A percentile compares a stretch with the other conserved stretches of the same genome.
Conservation (phyloP, 1,140 invertebrate species). For the Bombus turneri region DNA sequence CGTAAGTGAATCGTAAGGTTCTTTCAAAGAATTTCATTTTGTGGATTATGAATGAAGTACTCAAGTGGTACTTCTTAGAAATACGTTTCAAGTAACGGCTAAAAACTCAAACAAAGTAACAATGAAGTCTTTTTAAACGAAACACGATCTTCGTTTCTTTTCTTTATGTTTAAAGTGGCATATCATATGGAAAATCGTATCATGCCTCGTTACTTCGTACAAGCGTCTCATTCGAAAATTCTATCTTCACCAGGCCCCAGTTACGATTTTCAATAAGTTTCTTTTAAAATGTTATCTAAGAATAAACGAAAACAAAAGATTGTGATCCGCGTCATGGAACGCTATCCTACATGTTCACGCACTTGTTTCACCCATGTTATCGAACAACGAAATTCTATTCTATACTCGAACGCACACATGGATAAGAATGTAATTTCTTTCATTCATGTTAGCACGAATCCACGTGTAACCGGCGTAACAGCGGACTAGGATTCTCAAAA, state of each 20-base stretch:
- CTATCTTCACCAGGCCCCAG: too few relatives aligned
- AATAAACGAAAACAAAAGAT: not conserved
- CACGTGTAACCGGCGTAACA: not conserved
- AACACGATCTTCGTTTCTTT: not conserved
- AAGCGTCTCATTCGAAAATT: too few relatives aligned
- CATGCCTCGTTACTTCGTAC: too few relatives aligned
- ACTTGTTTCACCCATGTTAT: constrained; percentile 26
- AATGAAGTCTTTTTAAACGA: not conserved
- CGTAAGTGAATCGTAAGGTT: not conserved
- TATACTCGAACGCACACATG: not conserved
- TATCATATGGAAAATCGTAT: not conserved
- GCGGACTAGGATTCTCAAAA: not conserved
- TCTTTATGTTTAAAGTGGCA: not conserved
- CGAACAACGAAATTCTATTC: constrained; percentile 22
- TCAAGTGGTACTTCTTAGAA: constrained; percentile 3
- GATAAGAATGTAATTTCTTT: constrained; percentile 17
- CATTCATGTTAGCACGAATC: constrained; percentile 6
- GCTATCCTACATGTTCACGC: not conserved
- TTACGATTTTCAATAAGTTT: not conserved
- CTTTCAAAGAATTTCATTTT: constrained; percentile 9
- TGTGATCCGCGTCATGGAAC: too few relatives aligned
- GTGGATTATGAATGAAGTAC: not conserved
- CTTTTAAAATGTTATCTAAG: not conserved
- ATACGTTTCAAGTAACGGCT: too few relatives aligned
- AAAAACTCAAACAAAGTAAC: not conserved